Evolutionary conservation across 1,140 invertebrate genomes (phyloP).

Genomic region (Macrotrachela quadricornifera): DNA sequence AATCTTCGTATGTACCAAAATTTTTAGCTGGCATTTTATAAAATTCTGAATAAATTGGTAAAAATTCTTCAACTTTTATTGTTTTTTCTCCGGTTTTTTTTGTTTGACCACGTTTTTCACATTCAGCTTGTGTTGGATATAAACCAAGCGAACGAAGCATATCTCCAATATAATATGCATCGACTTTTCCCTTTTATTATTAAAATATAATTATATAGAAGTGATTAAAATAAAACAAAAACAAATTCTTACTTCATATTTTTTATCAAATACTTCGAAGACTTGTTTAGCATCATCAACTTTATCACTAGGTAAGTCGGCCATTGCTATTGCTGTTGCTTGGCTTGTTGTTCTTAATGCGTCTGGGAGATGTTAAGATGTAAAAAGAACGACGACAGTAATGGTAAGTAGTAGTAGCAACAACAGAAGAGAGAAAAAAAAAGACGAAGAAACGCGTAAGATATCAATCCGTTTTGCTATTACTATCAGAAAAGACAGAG

Average conservation of each 20-base stretch:
- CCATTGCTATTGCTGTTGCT: no score
- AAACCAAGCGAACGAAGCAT: slow-evolving; percentile 8
- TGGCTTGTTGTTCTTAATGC: no score
- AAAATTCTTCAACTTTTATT: slow-evolving; percentile 3
- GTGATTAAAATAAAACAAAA: neutral
- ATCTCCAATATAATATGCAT: slow-evolving; percentile 4
- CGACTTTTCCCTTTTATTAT: neutral
- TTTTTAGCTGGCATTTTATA: slow-evolving; percentile 9
- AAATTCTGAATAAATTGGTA: slow-evolving; percentile 9
- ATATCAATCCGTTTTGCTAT: no score
- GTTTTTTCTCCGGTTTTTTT: neutral
- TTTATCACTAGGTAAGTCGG: no score
- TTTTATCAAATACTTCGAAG: slow-evolving; percentile 10
- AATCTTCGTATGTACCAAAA: slow-evolving; percentile 9
- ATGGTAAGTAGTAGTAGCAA: no score
- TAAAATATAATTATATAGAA: neutral
- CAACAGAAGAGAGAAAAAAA: no score
- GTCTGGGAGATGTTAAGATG: no score
- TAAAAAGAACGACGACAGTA: no score
- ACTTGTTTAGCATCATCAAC: slow-evolving; percentile 9
- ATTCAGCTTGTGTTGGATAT: slow-evolving; percentile 1
- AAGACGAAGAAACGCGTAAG: no score
- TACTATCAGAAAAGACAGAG: no score
- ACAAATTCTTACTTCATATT: slow-evolving; percentile 6
- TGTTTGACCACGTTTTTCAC: slow-evolving; percentile 8